Evolutionary conservation across 1,140 invertebrate genomes (phyloP).

Genomic region (Cheumatopsyche charites): DNA sequence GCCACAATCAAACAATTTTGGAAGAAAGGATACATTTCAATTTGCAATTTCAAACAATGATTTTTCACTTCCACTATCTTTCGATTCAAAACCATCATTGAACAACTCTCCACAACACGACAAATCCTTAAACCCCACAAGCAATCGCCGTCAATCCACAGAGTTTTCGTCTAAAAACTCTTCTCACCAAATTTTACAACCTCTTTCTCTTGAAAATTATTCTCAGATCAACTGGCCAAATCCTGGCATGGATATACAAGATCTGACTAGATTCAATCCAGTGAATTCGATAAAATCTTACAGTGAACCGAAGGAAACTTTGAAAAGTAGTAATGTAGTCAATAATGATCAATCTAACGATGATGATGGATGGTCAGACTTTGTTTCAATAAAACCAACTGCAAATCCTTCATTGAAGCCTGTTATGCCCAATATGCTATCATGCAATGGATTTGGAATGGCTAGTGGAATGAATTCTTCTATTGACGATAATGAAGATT

Average conservation of each 20-base stretch:
- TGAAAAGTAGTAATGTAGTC: slow-evolving; percentile 50
- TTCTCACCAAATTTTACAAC: slow-evolving; percentile 59
- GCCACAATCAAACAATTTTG: background rate
- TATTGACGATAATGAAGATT: slow-evolving; percentile 47
- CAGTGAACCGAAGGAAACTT: slow-evolving; percentile 52
- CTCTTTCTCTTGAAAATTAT: slow-evolving; percentile 58
- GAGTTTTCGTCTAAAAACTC: slow-evolving; percentile 50
- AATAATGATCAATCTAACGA: slow-evolving; percentile 53
- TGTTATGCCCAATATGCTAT: slow-evolving; percentile 32
- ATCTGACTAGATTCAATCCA: slow-evolving; percentile 64
- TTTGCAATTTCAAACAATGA: background rate
- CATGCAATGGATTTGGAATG: slow-evolving; percentile 42
- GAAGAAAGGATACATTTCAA: background rate
- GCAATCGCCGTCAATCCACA: slow-evolving; percentile 4
- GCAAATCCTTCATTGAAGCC: slow-evolving; percentile 23
- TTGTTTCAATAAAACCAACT: slow-evolving; percentile 61
- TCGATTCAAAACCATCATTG: background rate
- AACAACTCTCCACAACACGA: background rate
- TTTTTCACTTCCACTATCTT: background rate
- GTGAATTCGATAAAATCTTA: slow-evolving; percentile 57
- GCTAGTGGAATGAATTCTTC: slow-evolving; percentile 1
- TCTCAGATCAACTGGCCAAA: slow-evolving; percentile 70
- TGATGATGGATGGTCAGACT: slow-evolving; percentile 66
- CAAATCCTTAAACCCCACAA: slow-evolving; percentile 35
- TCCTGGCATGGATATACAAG: slow-evolving; percentile 68